These are phyloP conservation scores for Amphiprion ocellaris DNA, from an alignment of 2,113 vertebrate genomes.

Conservation along the genomic window DNA sequence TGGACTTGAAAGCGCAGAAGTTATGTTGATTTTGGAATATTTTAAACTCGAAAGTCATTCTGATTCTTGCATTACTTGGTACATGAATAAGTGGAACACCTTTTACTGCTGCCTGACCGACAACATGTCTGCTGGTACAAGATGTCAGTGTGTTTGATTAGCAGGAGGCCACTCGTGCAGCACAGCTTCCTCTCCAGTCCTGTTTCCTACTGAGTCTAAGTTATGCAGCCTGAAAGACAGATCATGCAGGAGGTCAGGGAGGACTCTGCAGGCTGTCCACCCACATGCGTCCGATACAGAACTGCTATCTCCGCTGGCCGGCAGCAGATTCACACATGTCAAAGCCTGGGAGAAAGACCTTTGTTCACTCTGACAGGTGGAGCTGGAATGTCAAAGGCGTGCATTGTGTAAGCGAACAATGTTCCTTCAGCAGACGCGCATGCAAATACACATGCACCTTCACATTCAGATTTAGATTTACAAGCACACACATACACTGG, in stretches of 20 bases:
- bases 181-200: background rate
- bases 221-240: slow-evolving; percentile 33
- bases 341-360: slow-evolving; percentile 50
- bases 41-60: background rate
- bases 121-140: background rate
- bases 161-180: background rate
- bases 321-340: slow-evolving; percentile 59
- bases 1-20: background rate
- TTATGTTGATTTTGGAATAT: background rate
- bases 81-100: background rate
- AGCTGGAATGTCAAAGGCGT: slow-evolving; percentile 67
- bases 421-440: slow-evolving; percentile 46
- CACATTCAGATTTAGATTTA: slow-evolving; percentile 65
- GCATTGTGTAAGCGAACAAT: slow-evolving; percentile 65
- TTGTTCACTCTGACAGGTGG: slow-evolving; percentile 71
- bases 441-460: slow-evolving; percentile 51
- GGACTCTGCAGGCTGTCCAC: slow-evolving; percentile 54
- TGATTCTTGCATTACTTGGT: background rate
- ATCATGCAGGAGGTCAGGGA: slow-evolving; percentile 45
- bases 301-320: slow-evolving; percentile 66
- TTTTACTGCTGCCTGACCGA: background rate
- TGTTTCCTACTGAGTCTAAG: slow-evolving; percentile 21
- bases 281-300: slow-evolving; percentile 48
- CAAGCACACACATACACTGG: slow-evolving; percentile 14
- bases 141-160: slow-evolving; percentile 34